phyloP scores from a whole-genome alignment of 2,113 vertebrate genomes.

The Pogona vitticeps region DNA sequence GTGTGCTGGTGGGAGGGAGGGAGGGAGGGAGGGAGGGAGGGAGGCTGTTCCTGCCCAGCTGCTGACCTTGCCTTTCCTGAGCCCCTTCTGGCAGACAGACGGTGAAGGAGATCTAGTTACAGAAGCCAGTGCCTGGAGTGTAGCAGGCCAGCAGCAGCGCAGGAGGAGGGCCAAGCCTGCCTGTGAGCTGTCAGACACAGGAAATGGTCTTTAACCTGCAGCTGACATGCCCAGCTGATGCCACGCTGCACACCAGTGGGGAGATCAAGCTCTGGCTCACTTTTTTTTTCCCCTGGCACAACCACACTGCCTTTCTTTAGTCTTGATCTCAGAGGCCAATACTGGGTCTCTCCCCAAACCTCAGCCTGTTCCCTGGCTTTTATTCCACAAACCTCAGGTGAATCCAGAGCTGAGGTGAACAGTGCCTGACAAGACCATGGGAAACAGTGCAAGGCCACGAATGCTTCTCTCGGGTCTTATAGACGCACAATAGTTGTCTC shows the following conservation, averaged over 20 bases:
- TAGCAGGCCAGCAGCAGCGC: constrained; percentile 1
- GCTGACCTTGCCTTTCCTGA: constrained; percentile 23
- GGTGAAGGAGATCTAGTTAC: constrained; percentile 29
- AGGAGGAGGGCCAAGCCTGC: constrained; percentile 35
- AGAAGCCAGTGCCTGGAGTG: constrained; percentile 26
- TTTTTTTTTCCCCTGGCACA: constrained; percentile 30
- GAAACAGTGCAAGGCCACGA: background rate
- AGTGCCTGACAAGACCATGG: background rate
- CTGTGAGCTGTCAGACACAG: constrained; percentile 65
- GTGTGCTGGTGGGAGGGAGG: background rate
- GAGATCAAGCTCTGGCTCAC: constrained; percentile 32
- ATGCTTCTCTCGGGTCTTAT: background rate
- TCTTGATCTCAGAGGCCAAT: background rate
- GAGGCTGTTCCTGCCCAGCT: background rate
- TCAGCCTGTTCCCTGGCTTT: background rate
- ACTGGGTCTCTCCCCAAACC: background rate
- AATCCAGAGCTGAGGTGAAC: background rate
- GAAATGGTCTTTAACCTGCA: background rate
- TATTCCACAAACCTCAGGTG: too few species aligned
- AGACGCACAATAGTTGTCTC: background rate
- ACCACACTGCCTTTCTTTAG: constrained; percentile 32
- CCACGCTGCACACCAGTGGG: constrained; percentile 37
- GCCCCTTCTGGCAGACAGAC: constrained; percentile 36
- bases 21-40: background rate
- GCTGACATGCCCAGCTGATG: constrained; percentile 16